Evolutionary conservation across 2,888 invertebrate species (phyloP).

Genomic region (Erynnis tages): DNA sequence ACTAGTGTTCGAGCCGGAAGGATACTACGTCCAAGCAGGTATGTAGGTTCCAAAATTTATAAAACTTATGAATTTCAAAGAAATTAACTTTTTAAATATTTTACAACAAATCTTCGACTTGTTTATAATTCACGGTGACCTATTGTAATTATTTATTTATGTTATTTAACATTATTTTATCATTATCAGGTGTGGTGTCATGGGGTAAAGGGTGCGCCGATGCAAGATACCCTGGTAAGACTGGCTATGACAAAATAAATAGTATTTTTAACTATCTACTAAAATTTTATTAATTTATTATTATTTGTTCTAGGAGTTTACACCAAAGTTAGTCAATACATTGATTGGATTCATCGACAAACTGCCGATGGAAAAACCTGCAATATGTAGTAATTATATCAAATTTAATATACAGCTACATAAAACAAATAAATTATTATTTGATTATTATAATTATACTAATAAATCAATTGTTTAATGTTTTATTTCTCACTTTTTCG

Average conservation of each 20-base stretch:
- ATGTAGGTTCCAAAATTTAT: constrained; percentile 26
- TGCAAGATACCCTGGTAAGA: constrained; percentile 75
- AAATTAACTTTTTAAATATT: no score
- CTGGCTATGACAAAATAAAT: no score
- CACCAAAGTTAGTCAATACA: constrained; percentile 81
- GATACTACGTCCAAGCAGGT: constrained; percentile 83
- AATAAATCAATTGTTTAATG: no score
- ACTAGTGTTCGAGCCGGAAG: constrained; percentile 72
- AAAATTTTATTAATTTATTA: background rate
- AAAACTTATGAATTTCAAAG: background rate
- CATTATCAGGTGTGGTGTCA: constrained; percentile 84
- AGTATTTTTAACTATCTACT: background rate
- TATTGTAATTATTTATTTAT: constrained; percentile 30
- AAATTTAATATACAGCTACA: background rate
- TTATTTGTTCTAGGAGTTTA: constrained; percentile 72
- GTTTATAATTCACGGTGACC: no score
- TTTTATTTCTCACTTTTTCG: no score
- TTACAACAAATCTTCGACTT: no score
- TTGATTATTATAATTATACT: background rate
- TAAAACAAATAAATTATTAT: background rate
- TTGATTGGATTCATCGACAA: constrained; percentile 75
- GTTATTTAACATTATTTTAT: no score
- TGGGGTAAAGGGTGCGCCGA: constrained; percentile 85
- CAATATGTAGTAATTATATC: constrained; percentile 16
- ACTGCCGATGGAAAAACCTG: constrained; percentile 60